These are phyloP conservation scores for Subacronicta megacephala DNA, from an alignment of 2,888 invertebrate genomes.

Conservation along the genomic window DNA sequence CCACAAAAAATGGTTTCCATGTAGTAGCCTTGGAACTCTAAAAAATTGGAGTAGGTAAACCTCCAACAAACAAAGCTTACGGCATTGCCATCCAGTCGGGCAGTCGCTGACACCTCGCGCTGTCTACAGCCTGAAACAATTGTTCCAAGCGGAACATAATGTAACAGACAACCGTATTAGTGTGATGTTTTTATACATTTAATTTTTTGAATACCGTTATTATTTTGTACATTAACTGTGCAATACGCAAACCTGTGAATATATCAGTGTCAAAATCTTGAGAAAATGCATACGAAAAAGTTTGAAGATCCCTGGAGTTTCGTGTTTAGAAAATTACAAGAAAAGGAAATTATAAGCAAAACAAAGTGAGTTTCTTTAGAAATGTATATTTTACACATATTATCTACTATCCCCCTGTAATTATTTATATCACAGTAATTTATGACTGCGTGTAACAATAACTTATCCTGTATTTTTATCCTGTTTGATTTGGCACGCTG, in stretches of 20 bases:
- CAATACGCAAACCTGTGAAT: background rate
- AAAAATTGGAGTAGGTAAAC: constrained; percentile 80
- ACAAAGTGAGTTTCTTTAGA: constrained; percentile 72
- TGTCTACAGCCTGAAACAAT: constrained; percentile 73
- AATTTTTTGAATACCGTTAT: background rate
- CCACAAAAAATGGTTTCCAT: constrained; percentile 68
- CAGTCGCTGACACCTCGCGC: constrained; percentile 68
- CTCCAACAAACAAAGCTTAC: constrained; percentile 78
- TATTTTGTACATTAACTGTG: constrained; percentile 1
- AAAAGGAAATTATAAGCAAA: constrained; percentile 77
- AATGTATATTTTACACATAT: no score
- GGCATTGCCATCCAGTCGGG: constrained; percentile 63
- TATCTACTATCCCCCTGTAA: no score
- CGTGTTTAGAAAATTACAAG: constrained; percentile 79
- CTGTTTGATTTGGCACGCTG: no score
- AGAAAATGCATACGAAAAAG: constrained; percentile 67
- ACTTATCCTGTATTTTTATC: no score
- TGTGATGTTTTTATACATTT: background rate
- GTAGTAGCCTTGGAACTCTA: constrained; percentile 72
- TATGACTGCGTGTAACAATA: no score
- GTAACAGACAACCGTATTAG: constrained; percentile 6
- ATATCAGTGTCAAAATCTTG: constrained; percentile 15
- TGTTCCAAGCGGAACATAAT: constrained; percentile 7
- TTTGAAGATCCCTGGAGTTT: constrained; percentile 81
- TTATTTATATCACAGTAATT: no score